A percentile compares a stretch with the other conserved stretches of the same genome.
Conservation (phyloP, 2,113 vertebrate genomes). For the Spheniscus mendiculus region DNA sequence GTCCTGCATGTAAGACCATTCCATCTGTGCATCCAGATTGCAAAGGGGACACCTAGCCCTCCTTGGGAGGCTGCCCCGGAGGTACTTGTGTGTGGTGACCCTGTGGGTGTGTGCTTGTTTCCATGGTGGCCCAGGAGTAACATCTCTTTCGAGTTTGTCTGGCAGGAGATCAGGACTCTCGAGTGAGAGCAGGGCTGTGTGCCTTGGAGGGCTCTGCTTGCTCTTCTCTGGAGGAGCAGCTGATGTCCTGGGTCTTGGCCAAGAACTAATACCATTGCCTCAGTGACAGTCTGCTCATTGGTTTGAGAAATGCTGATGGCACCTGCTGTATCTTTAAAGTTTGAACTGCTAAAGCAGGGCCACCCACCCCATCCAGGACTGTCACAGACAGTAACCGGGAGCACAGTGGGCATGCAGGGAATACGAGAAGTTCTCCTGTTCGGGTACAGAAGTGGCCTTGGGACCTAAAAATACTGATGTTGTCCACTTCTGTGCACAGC, state of each 20-base stretch:
- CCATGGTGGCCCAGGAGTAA: fast-evolving
- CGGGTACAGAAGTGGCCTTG: neutral
- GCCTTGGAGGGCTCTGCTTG: slow-evolving; percentile 20
- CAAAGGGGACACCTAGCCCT: fast-evolving
- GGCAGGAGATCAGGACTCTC: neutral
- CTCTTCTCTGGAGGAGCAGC: slow-evolving; percentile 7
- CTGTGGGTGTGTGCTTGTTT: neutral
- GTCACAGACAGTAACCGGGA: neutral
- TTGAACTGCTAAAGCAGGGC: neutral
- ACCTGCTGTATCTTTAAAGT: neutral
- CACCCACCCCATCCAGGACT: neutral
- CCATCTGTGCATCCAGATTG: neutral
- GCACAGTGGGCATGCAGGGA: neutral
- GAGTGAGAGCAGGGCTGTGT: neutral
- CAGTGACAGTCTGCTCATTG: neutral
- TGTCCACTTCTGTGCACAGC: neutral
- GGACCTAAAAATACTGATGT: neutral
- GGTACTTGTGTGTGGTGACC: neutral
- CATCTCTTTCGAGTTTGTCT: neutral
- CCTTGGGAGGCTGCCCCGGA: neutral
- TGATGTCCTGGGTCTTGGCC: neutral
- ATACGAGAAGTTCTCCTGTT: neutral
- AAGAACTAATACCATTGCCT: neutral
- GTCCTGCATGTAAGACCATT: neutral
- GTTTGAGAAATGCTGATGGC: neutral